phyloP scores from a whole-genome alignment of 2,113 vertebrate species.

The Symphodus melops region DNA sequence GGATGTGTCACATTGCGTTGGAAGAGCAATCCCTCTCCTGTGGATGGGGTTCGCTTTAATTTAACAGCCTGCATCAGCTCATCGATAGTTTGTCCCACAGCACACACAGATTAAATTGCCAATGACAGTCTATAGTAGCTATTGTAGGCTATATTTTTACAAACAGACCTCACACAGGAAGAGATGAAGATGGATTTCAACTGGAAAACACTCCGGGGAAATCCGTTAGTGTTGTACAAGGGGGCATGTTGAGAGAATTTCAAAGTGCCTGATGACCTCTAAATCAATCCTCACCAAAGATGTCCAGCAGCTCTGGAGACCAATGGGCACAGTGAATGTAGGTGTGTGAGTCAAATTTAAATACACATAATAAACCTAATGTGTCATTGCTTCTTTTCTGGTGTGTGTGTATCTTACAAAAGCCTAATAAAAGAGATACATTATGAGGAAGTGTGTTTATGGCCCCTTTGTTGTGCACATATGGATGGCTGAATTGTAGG shows the following conservation, averaged over 20 bases:
- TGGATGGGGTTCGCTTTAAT: slow-evolving; percentile 58
- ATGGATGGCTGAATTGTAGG: slow-evolving; percentile 2
- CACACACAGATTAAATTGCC: slow-evolving; percentile 52
- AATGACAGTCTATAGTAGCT: slow-evolving; percentile 47
- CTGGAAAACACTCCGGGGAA: slow-evolving; percentile 37
- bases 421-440: slow-evolving; percentile 24
- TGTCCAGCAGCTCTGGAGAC: slow-evolving; percentile 31
- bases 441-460: slow-evolving; percentile 27
- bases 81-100: slow-evolving; percentile 54
- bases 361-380: slow-evolving; percentile 18
- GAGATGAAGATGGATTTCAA: slow-evolving; percentile 64
- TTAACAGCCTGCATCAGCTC: slow-evolving; percentile 58
- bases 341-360: slow-evolving; percentile 27
- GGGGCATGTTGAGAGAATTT: slow-evolving; percentile 37
- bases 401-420: neutral
- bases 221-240: slow-evolving; percentile 31
- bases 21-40: slow-evolving; percentile 54
- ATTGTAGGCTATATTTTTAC: slow-evolving; percentile 50
- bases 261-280: slow-evolving; percentile 57
- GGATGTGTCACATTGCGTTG: slow-evolving; percentile 50
- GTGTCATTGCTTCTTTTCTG: neutral
- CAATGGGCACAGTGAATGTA: slow-evolving; percentile 13
- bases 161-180: slow-evolving; percentile 41
- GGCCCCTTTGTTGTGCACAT: slow-evolving; percentile 11
- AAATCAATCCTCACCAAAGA: slow-evolving; percentile 40